Evolutionary conservation across 2,113 vertebrate species (phyloP), one percentile per base, ranked within the genome.

Genomic region (Daboia siamensis): DNA sequence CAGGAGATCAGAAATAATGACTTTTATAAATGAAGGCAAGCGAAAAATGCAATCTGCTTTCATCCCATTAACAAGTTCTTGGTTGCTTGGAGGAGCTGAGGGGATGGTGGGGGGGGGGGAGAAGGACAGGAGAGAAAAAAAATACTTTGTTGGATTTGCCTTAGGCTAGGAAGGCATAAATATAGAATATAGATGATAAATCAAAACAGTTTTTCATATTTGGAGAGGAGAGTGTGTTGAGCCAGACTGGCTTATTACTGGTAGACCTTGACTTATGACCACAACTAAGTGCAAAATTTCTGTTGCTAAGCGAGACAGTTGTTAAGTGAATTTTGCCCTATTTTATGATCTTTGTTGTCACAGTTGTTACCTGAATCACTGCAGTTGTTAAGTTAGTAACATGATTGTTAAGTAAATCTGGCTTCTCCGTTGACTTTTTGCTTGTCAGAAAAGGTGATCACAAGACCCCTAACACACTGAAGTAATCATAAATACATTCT

Each of bases 1-100:
- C 21, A 13, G 33, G 29, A 91, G 39, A 46, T 57, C 85, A 52
- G 74, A 80, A 93, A 87, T 33, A 87, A 85, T 11, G 51, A 69
- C 39, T 48, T 39, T 80, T 80, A 20, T 80, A 80, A 39, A 80
- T 21, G 69, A 80, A 80, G n/a, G 5, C 6, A 3, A 48, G 26
- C 55, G 84, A 86, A 80, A 69, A 94, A 92, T 93, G 29, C 29
- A 92, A 95, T 92, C 93, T 93, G 91, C 90, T 94, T 95, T 90
- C 54, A 7, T 21, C 57, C 69, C 91, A 56, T 92, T 91, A 86
- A 87, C 91, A 92, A 5, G 33, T 56, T 90, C 0, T 1, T 80
- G 46, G 90, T 59, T 74, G 5, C 54, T 0, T 0, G 89, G 3
- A 61, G 1, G 56, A 55, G 56, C 15, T 57, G 91, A 48, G n/a